These are phyloP conservation scores for Podiceps cristatus DNA, from an alignment of 2,113 vertebrate genomes.

Conservation along the genomic window DNA sequence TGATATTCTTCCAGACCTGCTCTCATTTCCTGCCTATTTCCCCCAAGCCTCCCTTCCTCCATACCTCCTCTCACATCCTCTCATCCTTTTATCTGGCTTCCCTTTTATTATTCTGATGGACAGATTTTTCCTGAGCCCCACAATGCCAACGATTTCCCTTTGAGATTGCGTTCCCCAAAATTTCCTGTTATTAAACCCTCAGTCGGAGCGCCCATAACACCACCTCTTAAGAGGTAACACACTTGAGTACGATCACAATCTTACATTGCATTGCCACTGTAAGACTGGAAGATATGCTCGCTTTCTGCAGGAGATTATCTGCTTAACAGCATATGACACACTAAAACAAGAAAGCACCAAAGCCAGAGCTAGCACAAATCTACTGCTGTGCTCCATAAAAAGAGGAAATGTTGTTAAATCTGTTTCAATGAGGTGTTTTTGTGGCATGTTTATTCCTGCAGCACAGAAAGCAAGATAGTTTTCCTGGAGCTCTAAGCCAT, in stretches of 20 bases:
- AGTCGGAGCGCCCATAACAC: background rate
- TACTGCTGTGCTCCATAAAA: conserved; percentile 19
- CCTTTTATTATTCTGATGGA: background rate
- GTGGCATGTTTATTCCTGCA: background rate
- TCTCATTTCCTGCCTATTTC: conserved; percentile 51
- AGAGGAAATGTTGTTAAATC: conserved; percentile 15
- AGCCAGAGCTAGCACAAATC: background rate
- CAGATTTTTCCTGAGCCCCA: background rate
- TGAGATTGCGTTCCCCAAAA: background rate
- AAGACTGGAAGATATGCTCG: background rate
- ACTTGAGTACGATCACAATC: background rate
- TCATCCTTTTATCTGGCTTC: conserved; percentile 25
- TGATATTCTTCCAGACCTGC: conserved; percentile 52
- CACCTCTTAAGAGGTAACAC: background rate
- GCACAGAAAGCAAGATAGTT: background rate
- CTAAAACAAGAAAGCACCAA: background rate
- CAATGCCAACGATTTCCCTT: background rate
- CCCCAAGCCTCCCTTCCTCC: background rate
- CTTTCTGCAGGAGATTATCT: background rate
- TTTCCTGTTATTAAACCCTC: conserved; percentile 2
- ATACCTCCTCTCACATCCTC: background rate
- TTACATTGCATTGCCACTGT: background rate
- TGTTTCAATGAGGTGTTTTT: conserved; percentile 18
- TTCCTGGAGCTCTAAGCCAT: conserved; percentile 2
- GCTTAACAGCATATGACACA: background rate